Conservation (phyloP, 2,113 vertebrate genomes). For the Trinectes maculatus region DNA sequence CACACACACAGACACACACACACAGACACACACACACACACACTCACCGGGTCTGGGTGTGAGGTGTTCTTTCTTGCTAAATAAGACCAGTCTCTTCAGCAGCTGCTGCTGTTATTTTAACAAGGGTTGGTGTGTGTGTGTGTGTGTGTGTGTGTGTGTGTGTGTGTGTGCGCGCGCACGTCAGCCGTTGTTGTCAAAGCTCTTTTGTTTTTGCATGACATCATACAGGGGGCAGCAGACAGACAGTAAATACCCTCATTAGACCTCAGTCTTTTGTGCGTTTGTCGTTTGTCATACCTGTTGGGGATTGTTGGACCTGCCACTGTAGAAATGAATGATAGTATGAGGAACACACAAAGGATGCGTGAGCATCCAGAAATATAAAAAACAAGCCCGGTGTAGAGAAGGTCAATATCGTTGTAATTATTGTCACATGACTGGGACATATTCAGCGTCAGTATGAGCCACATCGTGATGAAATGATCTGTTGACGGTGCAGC, state of each 20-base stretch:
- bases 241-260: too few relatives aligned
- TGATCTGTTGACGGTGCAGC: too few relatives aligned
- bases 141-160: slow-evolving; percentile 24
- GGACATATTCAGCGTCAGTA: too few relatives aligned
- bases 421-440: too few relatives aligned
- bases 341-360: too few relatives aligned
- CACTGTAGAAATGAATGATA: too few relatives aligned
- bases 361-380: too few relatives aligned
- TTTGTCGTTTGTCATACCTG: too few relatives aligned
- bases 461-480: slow-evolving; percentile 7
- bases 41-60: slow-evolving; percentile 12
- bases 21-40: slow-evolving; percentile 15
- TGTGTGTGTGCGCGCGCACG: slow-evolving; percentile 9
- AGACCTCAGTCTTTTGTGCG: too few relatives aligned
- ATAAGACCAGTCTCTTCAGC: slow-evolving; percentile 54
- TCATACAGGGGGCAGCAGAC: neutral
- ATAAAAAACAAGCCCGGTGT: too few relatives aligned
- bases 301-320: too few relatives aligned
- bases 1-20: slow-evolving; percentile 32
- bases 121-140: neutral
- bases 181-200: slow-evolving; percentile 27
- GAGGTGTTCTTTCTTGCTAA: slow-evolving; percentile 53
- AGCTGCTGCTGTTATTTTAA: slow-evolving; percentile 68
- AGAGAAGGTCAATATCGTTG: too few relatives aligned
- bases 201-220: slow-evolving; percentile 20